Percentiles rank a stretch among this genome's conserved stretches.
Conservation (phyloP, 2,888 invertebrate species). For the Syrphus vitripennis region DNA sequence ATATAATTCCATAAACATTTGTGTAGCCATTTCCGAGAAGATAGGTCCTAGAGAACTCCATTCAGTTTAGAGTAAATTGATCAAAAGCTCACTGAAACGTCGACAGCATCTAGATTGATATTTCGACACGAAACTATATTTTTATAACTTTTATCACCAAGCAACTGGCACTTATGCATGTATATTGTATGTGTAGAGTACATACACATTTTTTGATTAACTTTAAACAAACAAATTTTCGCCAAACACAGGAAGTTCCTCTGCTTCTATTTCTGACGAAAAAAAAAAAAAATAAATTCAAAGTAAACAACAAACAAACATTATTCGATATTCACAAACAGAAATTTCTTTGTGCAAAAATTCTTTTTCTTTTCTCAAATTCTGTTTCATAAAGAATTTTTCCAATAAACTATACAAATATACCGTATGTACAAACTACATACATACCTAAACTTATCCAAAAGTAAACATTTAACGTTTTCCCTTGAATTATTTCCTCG, state of each 20-base stretch:
- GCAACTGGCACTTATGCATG: neutral
- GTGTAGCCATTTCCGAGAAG: too few relatives aligned
- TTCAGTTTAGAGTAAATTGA: too few relatives aligned
- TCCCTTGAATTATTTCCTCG: slow-evolving; percentile 30
- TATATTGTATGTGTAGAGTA: neutral
- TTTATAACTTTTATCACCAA: neutral
- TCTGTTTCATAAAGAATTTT: neutral
- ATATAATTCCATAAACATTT: too few relatives aligned
- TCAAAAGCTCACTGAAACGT: too few relatives aligned
- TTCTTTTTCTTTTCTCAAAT: neutral
- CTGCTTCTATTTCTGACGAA: neutral
- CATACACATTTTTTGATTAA: neutral
- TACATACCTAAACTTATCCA: slow-evolving; percentile 31
- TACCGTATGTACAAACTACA: neutral
- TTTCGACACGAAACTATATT: too few relatives aligned
- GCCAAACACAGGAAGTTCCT: neutral
- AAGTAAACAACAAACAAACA: neutral
- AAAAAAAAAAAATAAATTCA: neutral
- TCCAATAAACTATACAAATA: neutral
- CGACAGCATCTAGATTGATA: too few relatives aligned
- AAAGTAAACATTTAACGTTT: slow-evolving; percentile 14
- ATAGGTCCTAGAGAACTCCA: too few relatives aligned
- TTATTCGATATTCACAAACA: neutral
- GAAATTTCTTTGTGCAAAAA: slow-evolving; percentile 14
- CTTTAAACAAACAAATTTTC: neutral